Percentiles rank a stretch among this genome's conserved stretches.
phyloP scores from a whole-genome alignment of 53 echinoderm and acorn worm genomes.

The Mesocentrotus franciscanus region DNA sequence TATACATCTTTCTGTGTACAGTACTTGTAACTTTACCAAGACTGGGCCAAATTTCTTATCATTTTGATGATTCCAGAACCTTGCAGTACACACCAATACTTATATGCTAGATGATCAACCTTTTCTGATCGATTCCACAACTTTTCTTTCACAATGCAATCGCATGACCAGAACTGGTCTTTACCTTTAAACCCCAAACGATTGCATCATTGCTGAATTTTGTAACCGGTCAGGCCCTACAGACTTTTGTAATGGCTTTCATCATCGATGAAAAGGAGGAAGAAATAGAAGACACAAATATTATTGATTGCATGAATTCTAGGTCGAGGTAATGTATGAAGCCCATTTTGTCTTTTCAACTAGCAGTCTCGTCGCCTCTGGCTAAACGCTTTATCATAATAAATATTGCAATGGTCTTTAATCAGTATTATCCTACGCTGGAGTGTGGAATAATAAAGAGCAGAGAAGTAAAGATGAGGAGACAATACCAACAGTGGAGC shows the following conservation, averaged over 20 bases:
- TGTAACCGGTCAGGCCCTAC: not conserved
- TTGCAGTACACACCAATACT: too few relatives aligned
- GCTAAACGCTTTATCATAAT: constrained; percentile 6
- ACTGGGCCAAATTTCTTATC: too few relatives aligned
- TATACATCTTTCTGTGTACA: too few relatives aligned
- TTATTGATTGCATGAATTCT: not conserved
- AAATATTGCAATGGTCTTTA: constrained; percentile 28
- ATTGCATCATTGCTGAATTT: not conserved
- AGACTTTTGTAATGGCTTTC: not conserved
- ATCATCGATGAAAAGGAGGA: not conserved
- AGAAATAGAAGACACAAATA: not conserved
- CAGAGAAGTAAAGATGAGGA: not conserved
- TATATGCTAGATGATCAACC: too few relatives aligned
- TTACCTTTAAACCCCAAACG: not conserved
- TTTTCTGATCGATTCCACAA: too few relatives aligned
- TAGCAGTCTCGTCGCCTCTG: not conserved
- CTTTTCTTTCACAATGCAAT: too few relatives aligned
- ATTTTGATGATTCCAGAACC: too few relatives aligned
- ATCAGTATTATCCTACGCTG: not conserved
- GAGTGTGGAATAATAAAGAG: not conserved
- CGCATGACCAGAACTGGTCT: too few relatives aligned
- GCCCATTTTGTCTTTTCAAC: not conserved
- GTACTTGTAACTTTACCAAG: too few relatives aligned
- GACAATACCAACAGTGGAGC: not conserved
- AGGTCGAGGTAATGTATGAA: not conserved